Evolutionary conservation across 2,888 invertebrate genomes (phyloP).

Genomic region (Hofmannophila pseudospretella): DNA sequence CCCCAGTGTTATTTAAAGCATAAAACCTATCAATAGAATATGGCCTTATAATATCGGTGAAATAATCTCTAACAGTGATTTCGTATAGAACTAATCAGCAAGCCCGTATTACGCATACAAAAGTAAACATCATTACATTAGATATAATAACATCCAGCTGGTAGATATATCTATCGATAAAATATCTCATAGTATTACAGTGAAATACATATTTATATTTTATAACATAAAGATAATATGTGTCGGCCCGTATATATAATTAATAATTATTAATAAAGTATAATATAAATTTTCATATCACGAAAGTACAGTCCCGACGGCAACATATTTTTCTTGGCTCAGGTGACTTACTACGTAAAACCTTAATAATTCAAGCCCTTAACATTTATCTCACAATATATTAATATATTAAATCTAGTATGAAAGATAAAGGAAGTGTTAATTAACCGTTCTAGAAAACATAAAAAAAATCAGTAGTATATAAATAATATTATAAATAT

Average conservation of each 20-base stretch:
- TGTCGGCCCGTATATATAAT: too few relatives aligned
- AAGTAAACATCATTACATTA: conserved; percentile 9
- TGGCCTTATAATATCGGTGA: neutral
- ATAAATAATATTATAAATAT: too few relatives aligned
- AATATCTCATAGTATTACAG: conserved; percentile 2
- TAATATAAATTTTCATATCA: neutral
- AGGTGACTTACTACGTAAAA: too few relatives aligned
- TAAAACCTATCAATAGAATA: neutral
- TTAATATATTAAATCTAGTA: too few relatives aligned
- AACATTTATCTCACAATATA: too few relatives aligned
- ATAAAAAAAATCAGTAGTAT: too few relatives aligned
- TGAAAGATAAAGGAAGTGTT: too few relatives aligned
- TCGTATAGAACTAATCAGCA: conserved; percentile 5
- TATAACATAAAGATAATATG: neutral
- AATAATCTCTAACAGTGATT: conserved; percentile 9
- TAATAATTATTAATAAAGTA: neutral
- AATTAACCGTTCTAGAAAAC: too few relatives aligned
- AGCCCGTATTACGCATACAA: conserved; percentile 2
- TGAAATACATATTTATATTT: conserved; percentile 1
- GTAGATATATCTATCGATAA: conserved; percentile 3
- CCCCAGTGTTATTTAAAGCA: too few relatives aligned
- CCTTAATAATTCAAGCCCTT: too few relatives aligned
- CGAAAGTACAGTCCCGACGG: conserved; percentile 4
- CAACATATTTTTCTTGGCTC: too few relatives aligned
- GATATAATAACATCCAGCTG: neutral